Base-by-base conservation (phyloP, 2,797 vertebrate genomes). In the Picus viridis region DNA sequence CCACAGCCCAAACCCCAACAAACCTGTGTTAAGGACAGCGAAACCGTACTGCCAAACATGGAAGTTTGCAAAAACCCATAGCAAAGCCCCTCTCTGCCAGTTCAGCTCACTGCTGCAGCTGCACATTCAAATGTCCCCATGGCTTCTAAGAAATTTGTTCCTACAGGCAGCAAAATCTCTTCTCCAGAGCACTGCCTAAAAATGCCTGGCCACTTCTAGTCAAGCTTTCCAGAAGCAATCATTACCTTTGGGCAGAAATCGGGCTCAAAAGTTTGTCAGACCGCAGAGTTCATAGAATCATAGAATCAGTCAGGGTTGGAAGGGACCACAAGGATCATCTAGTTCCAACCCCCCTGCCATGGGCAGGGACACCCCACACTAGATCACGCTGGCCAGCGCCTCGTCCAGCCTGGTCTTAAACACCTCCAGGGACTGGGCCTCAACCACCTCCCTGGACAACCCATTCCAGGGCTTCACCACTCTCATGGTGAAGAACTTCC, bases 181-280 rank as follows among this genome's bases (percentile, higher is more conserved):
- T 82, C 89, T 47, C 84, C 39, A 4, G 9, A 80, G 14, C 0
- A 0, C 49, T 72, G 43, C 62, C 88, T 41, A 49, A 57, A 82
- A 88, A 29, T 81, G 81, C 89, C 90, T 83, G 88, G 58, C 32
- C 61, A 32, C 67, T 90, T 12, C 32, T 11, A 75, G 70, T 86
- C 87, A 86, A 39, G 78, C 53, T 81, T 94, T 69, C 86, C 91
- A 90, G 43, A 90, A 90, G 86, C 22, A 84, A 34, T 53, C 84
- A 23, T 23, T 43, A 32, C 80, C 47, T 84, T 78, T 5, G 29
- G 78, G 82, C 87, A 94, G 91, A 57, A 81, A 63, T 22, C n/a
- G 59, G 81, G 81, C 89, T 69, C 2, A 0, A 71, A 67, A 62
- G 10, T 23, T 85, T 23, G 61, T 83, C 85, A 86, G 77, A 19